Evolutionary conservation across 1,140 invertebrate species (phyloP).

Genomic region (Drosophila asahinai): DNA sequence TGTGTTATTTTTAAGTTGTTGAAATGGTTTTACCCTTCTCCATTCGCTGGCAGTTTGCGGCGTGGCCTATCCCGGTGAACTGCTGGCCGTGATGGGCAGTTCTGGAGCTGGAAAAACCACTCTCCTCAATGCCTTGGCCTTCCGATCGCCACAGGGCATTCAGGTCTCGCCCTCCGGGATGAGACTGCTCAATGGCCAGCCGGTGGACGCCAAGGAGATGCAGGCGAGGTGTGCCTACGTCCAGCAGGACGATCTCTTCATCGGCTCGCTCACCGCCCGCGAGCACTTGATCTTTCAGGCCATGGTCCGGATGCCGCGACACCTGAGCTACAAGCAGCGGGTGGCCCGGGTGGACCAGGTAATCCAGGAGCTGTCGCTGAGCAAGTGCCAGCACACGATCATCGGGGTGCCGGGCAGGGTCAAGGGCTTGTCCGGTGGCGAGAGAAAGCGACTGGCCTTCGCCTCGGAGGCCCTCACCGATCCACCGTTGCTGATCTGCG

Average conservation of each 20-base stretch:
- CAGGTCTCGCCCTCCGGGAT: constrained; percentile 77
- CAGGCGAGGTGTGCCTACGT: constrained; percentile 96
- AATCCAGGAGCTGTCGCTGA: constrained; percentile 90
- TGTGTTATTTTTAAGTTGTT: neutral
- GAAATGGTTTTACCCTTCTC: too few species aligned
- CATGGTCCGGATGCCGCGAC: constrained; percentile 95
- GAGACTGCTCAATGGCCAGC: constrained; percentile 90
- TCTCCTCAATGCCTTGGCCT: constrained; percentile 95
- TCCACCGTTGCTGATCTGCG: constrained; percentile 97
- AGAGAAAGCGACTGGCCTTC: constrained; percentile 97
- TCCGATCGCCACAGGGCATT: constrained; percentile 89
- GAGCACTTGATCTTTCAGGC: constrained; percentile 97
- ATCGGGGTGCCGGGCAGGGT: constrained; percentile 94
- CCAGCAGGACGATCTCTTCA: constrained; percentile 97
- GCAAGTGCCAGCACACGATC: constrained; percentile 94
- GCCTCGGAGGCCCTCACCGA: constrained; percentile 98
- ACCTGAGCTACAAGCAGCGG: constrained; percentile 91
- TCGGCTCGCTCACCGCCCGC: constrained; percentile 95
- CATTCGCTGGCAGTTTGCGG: constrained; percentile 88
- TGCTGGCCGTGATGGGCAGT: constrained; percentile 96
- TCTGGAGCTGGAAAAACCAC: constrained; percentile 99
- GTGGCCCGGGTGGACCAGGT: constrained; percentile 95
- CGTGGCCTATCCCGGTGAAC: constrained; percentile 94
- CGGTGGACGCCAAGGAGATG: constrained; percentile 89
- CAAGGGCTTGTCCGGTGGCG: constrained; percentile 98